A percentile compares a stretch with the other conserved stretches of the same genome.
phyloP scores from a whole-genome alignment of 2,113 vertebrate genomes.

The Calypte anna region DNA sequence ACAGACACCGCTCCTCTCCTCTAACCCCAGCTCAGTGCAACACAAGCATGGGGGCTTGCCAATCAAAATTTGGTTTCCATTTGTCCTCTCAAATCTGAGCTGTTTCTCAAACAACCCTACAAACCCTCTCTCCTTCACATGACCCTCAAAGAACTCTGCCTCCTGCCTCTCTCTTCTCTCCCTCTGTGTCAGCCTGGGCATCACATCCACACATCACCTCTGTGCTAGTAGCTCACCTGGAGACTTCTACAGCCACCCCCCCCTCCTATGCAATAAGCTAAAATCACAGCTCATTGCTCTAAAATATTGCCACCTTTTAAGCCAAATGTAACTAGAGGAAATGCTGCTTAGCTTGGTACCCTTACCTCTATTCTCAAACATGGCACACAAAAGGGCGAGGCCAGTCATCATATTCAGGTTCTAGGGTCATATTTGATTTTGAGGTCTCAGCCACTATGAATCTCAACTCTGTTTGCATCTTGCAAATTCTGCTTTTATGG shows the following conservation, averaged over 20 bases:
- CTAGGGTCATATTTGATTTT: neutral
- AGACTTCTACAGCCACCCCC: neutral
- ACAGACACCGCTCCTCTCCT: neutral
- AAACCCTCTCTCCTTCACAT: neutral
- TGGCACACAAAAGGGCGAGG: neutral
- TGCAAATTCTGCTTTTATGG: neutral
- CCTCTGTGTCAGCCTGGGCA: neutral
- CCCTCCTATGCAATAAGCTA: neutral
- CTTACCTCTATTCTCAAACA: neutral
- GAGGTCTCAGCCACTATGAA: neutral
- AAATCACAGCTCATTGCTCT: rapidly evolving
- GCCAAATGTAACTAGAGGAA: neutral
- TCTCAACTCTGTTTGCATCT: neutral
- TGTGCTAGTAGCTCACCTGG: neutral
- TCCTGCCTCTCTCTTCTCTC: neutral
- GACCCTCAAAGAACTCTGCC: neutral
- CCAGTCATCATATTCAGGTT: neutral
- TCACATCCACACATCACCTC: neutral
- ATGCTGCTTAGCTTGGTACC: neutral
- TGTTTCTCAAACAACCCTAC: neutral
- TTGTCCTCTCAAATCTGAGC: neutral
- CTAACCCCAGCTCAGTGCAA: neutral
- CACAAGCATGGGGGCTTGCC: neutral
- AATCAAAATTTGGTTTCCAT: neutral
- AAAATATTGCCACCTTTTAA: neutral